These are phyloP conservation scores for Tricholaema leucomelas DNA, from an alignment of 2,113 vertebrate genomes.

Conservation along the genomic window DNA sequence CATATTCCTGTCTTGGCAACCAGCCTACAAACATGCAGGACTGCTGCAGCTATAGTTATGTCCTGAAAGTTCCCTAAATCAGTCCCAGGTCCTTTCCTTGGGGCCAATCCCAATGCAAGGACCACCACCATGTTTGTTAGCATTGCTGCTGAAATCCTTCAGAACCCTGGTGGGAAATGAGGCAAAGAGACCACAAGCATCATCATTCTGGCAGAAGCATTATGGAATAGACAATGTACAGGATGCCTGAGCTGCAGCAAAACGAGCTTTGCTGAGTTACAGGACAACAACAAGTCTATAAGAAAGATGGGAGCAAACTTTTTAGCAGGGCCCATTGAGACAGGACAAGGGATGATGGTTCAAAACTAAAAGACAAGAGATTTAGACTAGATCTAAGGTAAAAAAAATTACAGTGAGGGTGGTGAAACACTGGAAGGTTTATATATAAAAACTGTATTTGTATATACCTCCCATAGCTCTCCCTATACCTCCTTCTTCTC, in stretches of 20 bases:
- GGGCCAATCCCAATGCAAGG: not conserved
- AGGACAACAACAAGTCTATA: not conserved
- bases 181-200: not conserved
- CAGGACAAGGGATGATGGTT: too few relatives aligned
- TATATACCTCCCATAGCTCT: too few relatives aligned
- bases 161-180: not conserved
- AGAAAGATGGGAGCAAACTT: not conserved
- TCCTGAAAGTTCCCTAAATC: not conserved
- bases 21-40: not conserved
- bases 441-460: too few relatives aligned
- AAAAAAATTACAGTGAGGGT: too few relatives aligned
- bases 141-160: not conserved
- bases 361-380: too few relatives aligned
- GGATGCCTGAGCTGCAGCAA: not conserved
- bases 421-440: too few relatives aligned
- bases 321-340: not conserved
- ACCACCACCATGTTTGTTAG: not conserved
- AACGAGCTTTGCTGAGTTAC: not conserved
- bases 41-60: not conserved
- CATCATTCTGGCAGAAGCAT: not conserved
- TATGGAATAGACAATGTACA: not conserved
- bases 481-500: too few relatives aligned
- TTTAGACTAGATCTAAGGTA: too few relatives aligned
- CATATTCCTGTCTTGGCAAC: not conserved
- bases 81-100: accelerated